Evolutionary conservation across 2,113 vertebrate genomes (phyloP), one percentile per base, ranked within the genome.

Genomic region (Scophthalmus maximus): DNA sequence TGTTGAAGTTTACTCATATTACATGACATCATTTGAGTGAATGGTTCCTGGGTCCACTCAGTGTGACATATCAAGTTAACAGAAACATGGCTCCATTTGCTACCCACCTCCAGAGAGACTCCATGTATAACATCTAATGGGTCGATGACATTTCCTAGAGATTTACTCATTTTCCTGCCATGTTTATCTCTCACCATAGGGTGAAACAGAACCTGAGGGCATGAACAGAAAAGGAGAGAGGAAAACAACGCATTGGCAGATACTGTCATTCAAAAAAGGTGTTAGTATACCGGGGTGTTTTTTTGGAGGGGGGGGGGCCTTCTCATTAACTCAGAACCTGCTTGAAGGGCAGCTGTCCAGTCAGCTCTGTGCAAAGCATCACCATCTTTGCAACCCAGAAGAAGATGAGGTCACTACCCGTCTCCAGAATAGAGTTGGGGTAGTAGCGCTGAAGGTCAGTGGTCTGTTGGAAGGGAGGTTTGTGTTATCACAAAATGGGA

Each of bases 381-480:
- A 96, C 95, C 96, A 98, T 96, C 34, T 96, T 89, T 0, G 96
- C 96, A 23, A 97, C 96, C 96, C 96, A 98, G 85, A 98, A 98
- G 87, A 97, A 97, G 51, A 98, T 91, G 58, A 98, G 95, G 75
- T 98, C 96, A 22, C 94, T 96, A 73, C 96, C 96, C 0, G 96
- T 98, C 89, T 97, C 96, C 88, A 97, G 88, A 22, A 98, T 81
- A 0, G 94, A 94, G 70, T 94, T 96, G 0, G 96, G 96, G 82
- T 96, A 98, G 88, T 96, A 96, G 34, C 84, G 87, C 51, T 88
- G 91, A 15, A 97, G 79, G 68, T 97, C 96, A 56, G 88, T 55
- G 0, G 93, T 95, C 96, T 97, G 78, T 49, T 22, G 63, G 32
- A 29, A 15, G 55, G 17, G 14, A 30, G 17, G 23, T 0, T 14